phyloP scores from a whole-genome alignment of 2,113 vertebrate species.

The Channa argus region DNA sequence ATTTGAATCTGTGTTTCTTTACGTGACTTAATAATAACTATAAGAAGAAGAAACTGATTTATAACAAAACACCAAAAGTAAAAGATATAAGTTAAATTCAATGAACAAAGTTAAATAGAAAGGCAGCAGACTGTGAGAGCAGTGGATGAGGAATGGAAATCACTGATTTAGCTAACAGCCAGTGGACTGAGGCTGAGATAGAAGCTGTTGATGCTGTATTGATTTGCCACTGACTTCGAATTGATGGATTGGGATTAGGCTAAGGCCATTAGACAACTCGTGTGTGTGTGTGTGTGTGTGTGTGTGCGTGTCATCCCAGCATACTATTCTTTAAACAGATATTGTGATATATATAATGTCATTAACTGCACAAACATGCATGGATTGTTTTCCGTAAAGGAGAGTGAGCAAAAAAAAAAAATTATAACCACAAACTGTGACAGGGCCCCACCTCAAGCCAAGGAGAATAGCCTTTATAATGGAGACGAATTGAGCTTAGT shows the following conservation, averaged over 20 bases:
- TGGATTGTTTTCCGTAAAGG: not conserved
- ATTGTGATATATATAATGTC: not conserved
- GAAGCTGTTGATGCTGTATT: constrained; percentile 57
- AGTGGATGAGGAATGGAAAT: constrained; percentile 35
- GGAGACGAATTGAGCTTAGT: constrained; percentile 8
- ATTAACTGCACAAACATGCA: not conserved
- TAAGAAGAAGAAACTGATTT: not conserved
- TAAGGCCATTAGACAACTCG: constrained; percentile 15
- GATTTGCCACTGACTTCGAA: constrained; percentile 49
- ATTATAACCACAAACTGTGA: constrained; percentile 31
- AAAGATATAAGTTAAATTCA: constrained; percentile 33
- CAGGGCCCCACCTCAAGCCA: constrained; percentile 17
- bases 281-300: not conserved
- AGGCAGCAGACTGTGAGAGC: constrained; percentile 28
- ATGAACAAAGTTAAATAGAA: constrained; percentile 23
- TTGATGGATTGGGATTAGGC: constrained; percentile 52
- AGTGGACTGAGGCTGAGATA: constrained; percentile 20
- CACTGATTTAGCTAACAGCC: constrained; percentile 49
- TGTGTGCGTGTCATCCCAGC: not conserved
- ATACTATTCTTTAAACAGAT: not conserved
- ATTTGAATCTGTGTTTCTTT: no score
- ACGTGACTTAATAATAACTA: no score
- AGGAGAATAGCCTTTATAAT: constrained; percentile 31
- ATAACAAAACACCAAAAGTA: constrained; percentile 4
- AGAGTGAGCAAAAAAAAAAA: constrained; percentile 11